Percentiles rank a stretch among this genome's conserved stretches.
phyloP scores from a whole-genome alignment of 2,113 vertebrate species.

The Stictonetta naevosa region DNA sequence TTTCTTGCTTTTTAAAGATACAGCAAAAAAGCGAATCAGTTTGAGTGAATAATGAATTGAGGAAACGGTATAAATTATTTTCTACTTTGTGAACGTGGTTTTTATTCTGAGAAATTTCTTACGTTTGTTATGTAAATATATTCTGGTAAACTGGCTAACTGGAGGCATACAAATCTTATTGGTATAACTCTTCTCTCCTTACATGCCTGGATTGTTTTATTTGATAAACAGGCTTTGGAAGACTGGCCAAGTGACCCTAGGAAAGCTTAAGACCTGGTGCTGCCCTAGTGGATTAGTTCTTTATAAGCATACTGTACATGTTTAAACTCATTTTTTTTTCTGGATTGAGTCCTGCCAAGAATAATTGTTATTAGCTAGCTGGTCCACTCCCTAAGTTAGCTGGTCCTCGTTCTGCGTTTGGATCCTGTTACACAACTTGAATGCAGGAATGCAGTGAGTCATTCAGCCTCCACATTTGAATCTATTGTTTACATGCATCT shows the following conservation, averaged over 20 bases:
- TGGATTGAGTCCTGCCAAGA: conserved; percentile 19
- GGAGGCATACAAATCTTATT: background rate
- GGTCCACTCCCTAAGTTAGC: conserved; percentile 22
- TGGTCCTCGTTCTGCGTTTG: background rate
- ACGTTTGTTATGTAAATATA: background rate
- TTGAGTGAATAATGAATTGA: background rate
- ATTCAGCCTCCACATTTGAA: background rate
- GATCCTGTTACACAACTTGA: background rate
- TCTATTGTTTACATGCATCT: background rate
- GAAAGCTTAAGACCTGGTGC: background rate
- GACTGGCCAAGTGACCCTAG: background rate
- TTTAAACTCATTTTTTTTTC: conserved; percentile 8
- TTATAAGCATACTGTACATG: background rate
- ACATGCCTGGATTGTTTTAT: background rate
- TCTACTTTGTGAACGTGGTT: background rate
- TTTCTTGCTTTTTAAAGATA: background rate
- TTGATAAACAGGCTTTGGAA: background rate
- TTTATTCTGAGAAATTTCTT: background rate
- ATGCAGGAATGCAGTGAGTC: background rate
- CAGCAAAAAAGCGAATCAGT: background rate
- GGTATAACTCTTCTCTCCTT: background rate
- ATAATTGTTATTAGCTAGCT: background rate
- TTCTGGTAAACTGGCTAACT: background rate
- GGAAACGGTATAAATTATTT: background rate
- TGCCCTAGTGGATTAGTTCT: background rate